phyloP scores from a whole-genome alignment of 23 tunicate species.

The Oikopleura dioica region DNA sequence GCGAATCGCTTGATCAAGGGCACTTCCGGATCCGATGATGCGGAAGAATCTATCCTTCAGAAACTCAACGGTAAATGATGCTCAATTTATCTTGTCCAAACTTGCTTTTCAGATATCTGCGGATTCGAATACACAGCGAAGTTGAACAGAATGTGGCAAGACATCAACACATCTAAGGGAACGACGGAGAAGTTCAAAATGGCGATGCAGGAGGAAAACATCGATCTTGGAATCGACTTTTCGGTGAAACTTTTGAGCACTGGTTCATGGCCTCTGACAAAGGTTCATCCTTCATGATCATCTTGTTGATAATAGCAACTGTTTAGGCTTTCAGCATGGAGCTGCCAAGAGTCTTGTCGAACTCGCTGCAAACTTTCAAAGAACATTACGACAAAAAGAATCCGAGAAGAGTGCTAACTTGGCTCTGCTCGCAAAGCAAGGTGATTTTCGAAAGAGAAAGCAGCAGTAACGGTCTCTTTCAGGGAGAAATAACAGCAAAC shows the following conservation, averaged over 20 bases:
- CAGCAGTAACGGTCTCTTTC: not conserved
- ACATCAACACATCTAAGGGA: slow-evolving; percentile 62
- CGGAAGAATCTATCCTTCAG: slow-evolving; percentile 68
- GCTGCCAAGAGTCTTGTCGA: not conserved
- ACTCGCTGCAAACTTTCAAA: not conserved
- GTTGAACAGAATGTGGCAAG: slow-evolving; percentile 81
- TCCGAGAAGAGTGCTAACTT: not conserved
- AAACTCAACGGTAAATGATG: slow-evolving; percentile 32
- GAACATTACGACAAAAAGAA: not conserved
- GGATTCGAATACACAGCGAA: slow-evolving; percentile 98
- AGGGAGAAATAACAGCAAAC: not conserved
- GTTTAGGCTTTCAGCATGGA: too few species aligned
- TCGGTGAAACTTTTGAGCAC: slow-evolving; percentile 60
- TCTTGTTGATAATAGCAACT: too few species aligned
- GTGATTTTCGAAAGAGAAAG: not conserved
- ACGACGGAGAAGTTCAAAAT: slow-evolving; percentile 44
- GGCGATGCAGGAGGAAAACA: not conserved
- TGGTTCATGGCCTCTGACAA: slow-evolving; percentile 86
- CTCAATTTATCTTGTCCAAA: not conserved
- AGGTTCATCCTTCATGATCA: slow-evolving; percentile 46
- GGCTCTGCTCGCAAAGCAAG: not conserved
- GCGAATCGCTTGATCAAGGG: slow-evolving; percentile 57
- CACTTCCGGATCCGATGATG: slow-evolving; percentile 77
- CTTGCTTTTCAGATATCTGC: slow-evolving; percentile 16
- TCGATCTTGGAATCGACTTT: slow-evolving; percentile 44